Evolutionary conservation across 2,797 vertebrate species (phyloP).

Genomic region (Enteromius fasciolatus): DNA sequence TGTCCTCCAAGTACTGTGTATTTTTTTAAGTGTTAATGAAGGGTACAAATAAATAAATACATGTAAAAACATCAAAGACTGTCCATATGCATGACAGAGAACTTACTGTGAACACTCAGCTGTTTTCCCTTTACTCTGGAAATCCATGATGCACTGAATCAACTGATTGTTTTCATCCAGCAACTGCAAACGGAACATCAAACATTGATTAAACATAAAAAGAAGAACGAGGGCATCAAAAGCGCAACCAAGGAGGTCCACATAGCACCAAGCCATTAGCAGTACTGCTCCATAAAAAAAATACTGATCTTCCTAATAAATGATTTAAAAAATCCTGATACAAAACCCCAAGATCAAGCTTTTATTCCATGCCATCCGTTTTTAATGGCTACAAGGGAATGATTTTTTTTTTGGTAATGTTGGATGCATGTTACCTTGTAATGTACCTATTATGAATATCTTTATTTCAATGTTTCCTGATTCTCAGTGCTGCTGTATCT

Average conservation of each 20-base stretch:
- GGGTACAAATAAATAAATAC: too few relatives aligned
- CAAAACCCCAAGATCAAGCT: background rate
- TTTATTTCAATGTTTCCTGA: background rate
- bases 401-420: too few relatives aligned
- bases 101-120: constrained; percentile 99
- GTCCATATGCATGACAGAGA: background rate
- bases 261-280: background rate
- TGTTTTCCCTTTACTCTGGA: constrained; percentile 99
- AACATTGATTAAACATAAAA: background rate
- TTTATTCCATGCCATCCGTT: background rate
- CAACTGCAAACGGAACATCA: constrained; percentile 78
- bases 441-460: background rate
- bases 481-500: background rate
- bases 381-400: background rate
- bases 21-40: too few relatives aligned
- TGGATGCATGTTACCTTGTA: background rate
- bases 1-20: background rate
- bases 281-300: background rate
- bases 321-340: background rate
- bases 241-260: background rate
- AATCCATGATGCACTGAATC: constrained; percentile 99
- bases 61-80: background rate
- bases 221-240: background rate
- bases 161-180: constrained; percentile 99
- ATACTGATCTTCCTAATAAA: background rate